Conservation (phyloP, 2,113 vertebrate species). For the Rhinolophus sinicus region DNA sequence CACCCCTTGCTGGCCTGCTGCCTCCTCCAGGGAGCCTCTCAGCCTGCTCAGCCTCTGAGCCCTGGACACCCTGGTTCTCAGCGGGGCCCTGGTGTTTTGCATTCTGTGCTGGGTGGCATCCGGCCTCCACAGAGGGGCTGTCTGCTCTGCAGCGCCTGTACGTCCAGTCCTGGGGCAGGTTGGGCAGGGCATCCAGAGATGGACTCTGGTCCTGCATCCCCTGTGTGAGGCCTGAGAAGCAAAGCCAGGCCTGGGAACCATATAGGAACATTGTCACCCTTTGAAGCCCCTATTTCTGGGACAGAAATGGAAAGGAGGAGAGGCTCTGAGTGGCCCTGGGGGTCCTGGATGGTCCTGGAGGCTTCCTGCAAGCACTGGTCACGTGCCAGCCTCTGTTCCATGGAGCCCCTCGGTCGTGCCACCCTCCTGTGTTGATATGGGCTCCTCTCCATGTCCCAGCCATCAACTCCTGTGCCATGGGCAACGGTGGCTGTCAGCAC, state of each 20-base stretch:
- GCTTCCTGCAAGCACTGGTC: neutral
- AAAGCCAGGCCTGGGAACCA: accelerated
- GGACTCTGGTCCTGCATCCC: accelerated
- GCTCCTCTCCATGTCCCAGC: constrained; percentile 80
- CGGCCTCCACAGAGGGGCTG: accelerated
- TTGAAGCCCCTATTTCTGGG: neutral
- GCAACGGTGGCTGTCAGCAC: constrained; percentile 95
- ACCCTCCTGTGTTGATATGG: neutral
- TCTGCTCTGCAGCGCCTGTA: neutral
- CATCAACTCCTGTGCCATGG: constrained; percentile 88
- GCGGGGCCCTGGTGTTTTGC: too few species aligned
- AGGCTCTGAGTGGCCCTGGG: accelerated
- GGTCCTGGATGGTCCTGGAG: neutral
- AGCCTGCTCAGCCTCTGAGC: neutral
- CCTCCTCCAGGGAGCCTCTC: neutral
- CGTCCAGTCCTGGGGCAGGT: neutral
- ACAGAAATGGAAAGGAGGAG: accelerated
- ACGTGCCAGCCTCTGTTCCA: accelerated
- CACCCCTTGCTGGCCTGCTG: neutral
- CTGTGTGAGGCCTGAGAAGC: neutral
- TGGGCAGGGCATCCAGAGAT: accelerated
- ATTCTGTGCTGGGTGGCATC: too few species aligned
- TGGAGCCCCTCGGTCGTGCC: accelerated
- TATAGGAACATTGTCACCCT: too few species aligned
- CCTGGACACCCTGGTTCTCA: accelerated